Evolutionary conservation across 1,140 invertebrate species (phyloP).

Genomic region (Latrodectus geometricus): DNA sequence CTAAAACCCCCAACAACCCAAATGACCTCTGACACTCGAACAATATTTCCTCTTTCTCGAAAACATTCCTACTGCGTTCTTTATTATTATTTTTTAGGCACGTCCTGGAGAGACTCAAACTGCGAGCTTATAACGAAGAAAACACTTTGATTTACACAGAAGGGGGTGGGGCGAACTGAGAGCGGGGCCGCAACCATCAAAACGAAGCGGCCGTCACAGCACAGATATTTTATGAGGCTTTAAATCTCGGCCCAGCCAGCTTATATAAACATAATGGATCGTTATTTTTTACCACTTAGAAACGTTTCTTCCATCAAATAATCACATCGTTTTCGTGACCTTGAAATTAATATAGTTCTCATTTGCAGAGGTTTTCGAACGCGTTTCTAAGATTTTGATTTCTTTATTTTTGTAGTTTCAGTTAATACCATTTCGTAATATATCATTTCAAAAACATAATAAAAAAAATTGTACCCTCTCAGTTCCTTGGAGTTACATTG

Average conservation of each 20-base stretch:
- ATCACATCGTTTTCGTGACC: background rate
- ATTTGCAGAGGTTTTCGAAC: no score
- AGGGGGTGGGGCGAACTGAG: slow-evolving; percentile 13
- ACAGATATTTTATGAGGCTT: slow-evolving; percentile 19
- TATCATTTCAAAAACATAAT: no score
- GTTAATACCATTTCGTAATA: no score
- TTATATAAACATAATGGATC: slow-evolving; percentile 13
- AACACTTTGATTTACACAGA: slow-evolving; percentile 19
- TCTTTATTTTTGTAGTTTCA: no score
- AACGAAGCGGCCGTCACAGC: slow-evolving; percentile 9
- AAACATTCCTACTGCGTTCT: slow-evolving; percentile 9
- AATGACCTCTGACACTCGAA: slow-evolving; percentile 17
- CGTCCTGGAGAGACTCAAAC: background rate
- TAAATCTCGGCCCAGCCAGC: slow-evolving; percentile 27
- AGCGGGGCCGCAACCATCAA: background rate
- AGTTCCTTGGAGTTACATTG: no score
- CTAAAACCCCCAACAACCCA: no score
- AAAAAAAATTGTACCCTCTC: no score
- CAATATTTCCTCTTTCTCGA: slow-evolving; percentile 20
- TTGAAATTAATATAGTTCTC: no score
- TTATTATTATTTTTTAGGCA: background rate
- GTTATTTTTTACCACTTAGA: background rate
- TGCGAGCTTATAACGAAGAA: slow-evolving; percentile 3
- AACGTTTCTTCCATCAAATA: background rate
- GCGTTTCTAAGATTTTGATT: no score